Evolutionary conservation across 2,888 invertebrate species (phyloP), one percentile per base, ranked within the genome.

Genomic region (Cosmopolites sordidus): DNA sequence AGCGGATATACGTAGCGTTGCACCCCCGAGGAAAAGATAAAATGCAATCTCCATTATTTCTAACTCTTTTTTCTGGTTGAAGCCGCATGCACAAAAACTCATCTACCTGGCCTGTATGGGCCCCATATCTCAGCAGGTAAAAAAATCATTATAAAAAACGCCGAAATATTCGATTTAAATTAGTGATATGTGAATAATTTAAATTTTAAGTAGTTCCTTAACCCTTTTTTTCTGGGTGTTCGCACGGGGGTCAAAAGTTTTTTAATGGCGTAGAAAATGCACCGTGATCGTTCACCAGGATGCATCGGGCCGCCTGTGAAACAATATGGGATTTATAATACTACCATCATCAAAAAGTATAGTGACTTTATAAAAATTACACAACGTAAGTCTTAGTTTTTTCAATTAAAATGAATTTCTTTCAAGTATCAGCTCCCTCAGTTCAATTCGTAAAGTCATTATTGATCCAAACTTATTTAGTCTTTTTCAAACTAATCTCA

Each of bases 111-210:
- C 27, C 41, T 18, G n/a, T 27, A 14, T 27, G 33, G 49, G 44
- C 18, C 45, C 14, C 22, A 33, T 18, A 6, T 16, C 39, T 14
- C 39, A 16, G 46, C 56, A 56, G 56, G 56, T 56, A 56, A 52
- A 56, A 54, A 56, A 45, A 48, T 52, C 43, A 44, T 15, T 46
- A 39, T 37, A 52, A 56, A 52, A 56, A 56, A 56, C 49, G 55
- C 55, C 55, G 51, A 55, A 55, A 55, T 44, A 55, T 55, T 51
- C 51, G 48, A 56, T 56, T 56, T 45, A 56, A 56, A 56, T 56
- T 56, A 56, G 56, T 56, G 44, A 52, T 56, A 52, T 56, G 56
- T 56, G 51, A 56, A 56, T 56, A 51, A 51, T 42, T 56, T 56
- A 48, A 56, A 52, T 45, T 48, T 51, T 48, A 52, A 51, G 51